A percentile compares a stretch with the other conserved stretches of the same genome.
phyloP scores from a whole-genome alignment of 2,797 vertebrate species.

The Lutjanus campechanus region DNA sequence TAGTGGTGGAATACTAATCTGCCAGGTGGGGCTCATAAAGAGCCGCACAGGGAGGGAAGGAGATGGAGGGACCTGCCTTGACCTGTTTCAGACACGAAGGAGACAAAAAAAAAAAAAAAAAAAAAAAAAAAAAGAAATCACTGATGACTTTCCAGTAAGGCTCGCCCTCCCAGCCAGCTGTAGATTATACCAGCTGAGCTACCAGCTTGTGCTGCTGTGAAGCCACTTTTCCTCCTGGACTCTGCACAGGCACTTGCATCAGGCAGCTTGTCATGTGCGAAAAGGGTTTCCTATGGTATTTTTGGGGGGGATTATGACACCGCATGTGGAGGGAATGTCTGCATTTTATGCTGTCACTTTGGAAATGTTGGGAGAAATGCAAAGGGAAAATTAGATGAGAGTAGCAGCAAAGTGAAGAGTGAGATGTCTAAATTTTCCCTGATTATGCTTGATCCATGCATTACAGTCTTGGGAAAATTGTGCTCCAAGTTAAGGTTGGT shows the following conservation, averaged over 20 bases:
- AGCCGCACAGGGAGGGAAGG: slow-evolving; percentile 62
- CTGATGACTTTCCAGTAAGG: slow-evolving; percentile 84
- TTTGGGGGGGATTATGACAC: slow-evolving; percentile 47
- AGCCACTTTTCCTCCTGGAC: slow-evolving; percentile 40
- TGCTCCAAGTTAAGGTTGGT: slow-evolving; percentile 34
- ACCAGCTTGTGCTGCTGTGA: slow-evolving; percentile 57
- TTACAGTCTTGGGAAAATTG: slow-evolving; percentile 43
- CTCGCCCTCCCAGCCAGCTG: slow-evolving; percentile 68
- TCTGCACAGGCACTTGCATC: slow-evolving; percentile 42
- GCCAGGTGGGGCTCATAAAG: slow-evolving; percentile 86
- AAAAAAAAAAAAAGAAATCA: slow-evolving; percentile 44
- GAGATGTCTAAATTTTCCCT: slow-evolving; percentile 54
- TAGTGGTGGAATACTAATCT: slow-evolving; percentile 75
- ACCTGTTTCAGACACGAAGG: slow-evolving; percentile 85
- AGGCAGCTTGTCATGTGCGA: slow-evolving; percentile 51
- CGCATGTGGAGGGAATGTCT: slow-evolving; percentile 59
- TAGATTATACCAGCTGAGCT: slow-evolving; percentile 66
- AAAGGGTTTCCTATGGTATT: slow-evolving; percentile 59
- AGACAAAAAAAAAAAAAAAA: slow-evolving; percentile 61
- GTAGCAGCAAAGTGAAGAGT: slow-evolving; percentile 54
- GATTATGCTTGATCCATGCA: slow-evolving; percentile 39
- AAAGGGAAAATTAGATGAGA: slow-evolving; percentile 68
- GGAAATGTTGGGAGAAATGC: slow-evolving; percentile 51
- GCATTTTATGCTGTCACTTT: slow-evolving; percentile 62
- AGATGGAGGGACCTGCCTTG: slow-evolving; percentile 83